phyloP scores from a whole-genome alignment of 2,113 vertebrate genomes.

The Puntigrus tetrazona region DNA sequence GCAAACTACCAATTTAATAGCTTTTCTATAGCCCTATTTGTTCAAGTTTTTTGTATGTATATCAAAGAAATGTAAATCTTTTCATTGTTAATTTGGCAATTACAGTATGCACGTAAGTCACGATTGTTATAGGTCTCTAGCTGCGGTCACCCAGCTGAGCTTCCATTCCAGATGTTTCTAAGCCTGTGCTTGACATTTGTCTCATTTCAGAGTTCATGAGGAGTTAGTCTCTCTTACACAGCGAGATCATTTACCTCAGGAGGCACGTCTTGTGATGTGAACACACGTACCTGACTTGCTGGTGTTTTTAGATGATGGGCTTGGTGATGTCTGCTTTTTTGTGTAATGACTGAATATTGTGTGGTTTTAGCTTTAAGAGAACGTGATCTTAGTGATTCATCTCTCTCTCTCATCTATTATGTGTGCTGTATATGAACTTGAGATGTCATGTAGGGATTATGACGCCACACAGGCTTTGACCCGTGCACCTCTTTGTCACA shows the following conservation, averaged over 20 bases:
- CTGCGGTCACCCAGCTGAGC: not conserved
- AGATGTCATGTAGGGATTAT: not conserved
- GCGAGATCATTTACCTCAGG: constrained; percentile 6
- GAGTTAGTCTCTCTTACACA: constrained; percentile 2
- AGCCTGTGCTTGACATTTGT: constrained; percentile 12
- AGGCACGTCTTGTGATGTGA: constrained; percentile 37
- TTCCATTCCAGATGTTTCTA: constrained; percentile 12
- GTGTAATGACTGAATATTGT: not conserved
- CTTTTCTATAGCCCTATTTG: too few relatives aligned
- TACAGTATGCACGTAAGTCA: not conserved
- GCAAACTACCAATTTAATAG: not conserved
- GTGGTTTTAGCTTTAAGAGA: not conserved
- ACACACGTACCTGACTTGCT: constrained; percentile 2
- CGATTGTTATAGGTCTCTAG: not conserved
- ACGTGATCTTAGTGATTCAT: not conserved
- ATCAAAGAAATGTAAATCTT: not conserved
- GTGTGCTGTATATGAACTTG: not conserved
- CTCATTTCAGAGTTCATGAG: constrained; percentile 5
- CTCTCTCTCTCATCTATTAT: not conserved
- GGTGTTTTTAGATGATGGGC: not conserved
- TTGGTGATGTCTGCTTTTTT: not conserved
- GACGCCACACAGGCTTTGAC: not conserved
- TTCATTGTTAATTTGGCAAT: not conserved
- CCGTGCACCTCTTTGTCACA: not conserved
- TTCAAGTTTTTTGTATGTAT: too few relatives aligned